Evolutionary conservation across 2,797 vertebrate genomes (phyloP), one percentile per base, ranked within the genome.

Genomic region (Clarias platycephalus): DNA sequence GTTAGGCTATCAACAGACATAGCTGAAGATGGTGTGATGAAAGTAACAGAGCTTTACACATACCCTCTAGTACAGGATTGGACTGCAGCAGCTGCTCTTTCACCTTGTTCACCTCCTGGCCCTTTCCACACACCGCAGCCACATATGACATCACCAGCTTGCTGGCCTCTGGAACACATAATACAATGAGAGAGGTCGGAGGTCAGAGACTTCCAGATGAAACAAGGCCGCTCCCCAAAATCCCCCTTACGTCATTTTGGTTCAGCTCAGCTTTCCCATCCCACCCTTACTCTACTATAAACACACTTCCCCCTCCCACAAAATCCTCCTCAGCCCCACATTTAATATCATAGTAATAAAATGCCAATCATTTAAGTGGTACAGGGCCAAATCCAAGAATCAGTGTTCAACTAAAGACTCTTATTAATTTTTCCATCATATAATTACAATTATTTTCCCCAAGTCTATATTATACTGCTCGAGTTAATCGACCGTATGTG

Each of bases 141-240:
- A 99, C 97, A 3, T 99, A 99, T 70, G 98, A 99, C 98, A 99
- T 99, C 88, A 99, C 98, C 93, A 99, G 95, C 93, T 99, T 99
- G 94, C 98, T 99, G 71, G 98, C 98, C 95, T 99, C 98, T 99
- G 95, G 34, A 92, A 89, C 71, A 87, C 63, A 88, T 87, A 91
- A 75, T 87, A 53, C 90, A 85, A 84, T 7, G 85, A 90, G 58
- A 90, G 84, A 85, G 71, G 89, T 89, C 67, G 87, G 88, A 87
- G 57, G 78, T 85, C 77, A 62, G 26, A 79, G 15, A 84, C 28
- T 82, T 75, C 83, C 63, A 89, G 87, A 92, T 85, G 81, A 82
- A 81, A 87, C 44, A 85, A 49, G 89, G 63, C 75, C 62, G 28
- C 68, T 75, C 80, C 40, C 62, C 68, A 74, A 91, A 91, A 92